phyloP scores from a whole-genome alignment of 2,888 invertebrate genomes.

The Aleiodes leptofemur region DNA sequence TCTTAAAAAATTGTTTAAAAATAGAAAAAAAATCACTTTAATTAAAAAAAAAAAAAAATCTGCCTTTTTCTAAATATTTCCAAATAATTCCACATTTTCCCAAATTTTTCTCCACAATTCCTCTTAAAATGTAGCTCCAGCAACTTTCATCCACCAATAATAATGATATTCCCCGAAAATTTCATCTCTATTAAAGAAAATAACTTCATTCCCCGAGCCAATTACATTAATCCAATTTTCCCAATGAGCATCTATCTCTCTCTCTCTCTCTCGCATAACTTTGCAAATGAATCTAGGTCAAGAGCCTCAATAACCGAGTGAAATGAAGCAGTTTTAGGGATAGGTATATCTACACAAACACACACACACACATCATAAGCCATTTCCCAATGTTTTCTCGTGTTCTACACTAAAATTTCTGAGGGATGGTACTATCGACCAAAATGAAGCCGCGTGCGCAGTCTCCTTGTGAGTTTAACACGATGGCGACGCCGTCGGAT shows the following conservation, averaged over 20 bases:
- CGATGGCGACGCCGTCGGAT: slow-evolving; percentile 46
- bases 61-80: too few relatives aligned
- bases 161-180: too few relatives aligned
- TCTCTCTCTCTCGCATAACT: neutral
- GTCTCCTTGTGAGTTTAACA: slow-evolving; percentile 6
- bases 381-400: neutral
- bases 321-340: neutral
- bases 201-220: neutral
- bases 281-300: slow-evolving; percentile 14
- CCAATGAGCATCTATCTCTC: neutral
- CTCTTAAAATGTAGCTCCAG: too few relatives aligned
- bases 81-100: too few relatives aligned
- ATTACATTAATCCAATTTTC: slow-evolving; percentile 20
- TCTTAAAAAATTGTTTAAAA: too few relatives aligned
- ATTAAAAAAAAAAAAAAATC: too few relatives aligned
- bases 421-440: slow-evolving; percentile 47
- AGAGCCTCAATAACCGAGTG: neutral
- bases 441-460: slow-evolving; percentile 43
- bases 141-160: too few relatives aligned
- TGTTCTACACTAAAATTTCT: neutral
- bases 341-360: neutral
- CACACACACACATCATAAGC: neutral
- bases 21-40: too few relatives aligned
- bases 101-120: too few relatives aligned
- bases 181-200: neutral